These are phyloP conservation scores for Polietes domitor DNA, from an alignment of 2,888 invertebrate species.

Conservation along the genomic window DNA sequence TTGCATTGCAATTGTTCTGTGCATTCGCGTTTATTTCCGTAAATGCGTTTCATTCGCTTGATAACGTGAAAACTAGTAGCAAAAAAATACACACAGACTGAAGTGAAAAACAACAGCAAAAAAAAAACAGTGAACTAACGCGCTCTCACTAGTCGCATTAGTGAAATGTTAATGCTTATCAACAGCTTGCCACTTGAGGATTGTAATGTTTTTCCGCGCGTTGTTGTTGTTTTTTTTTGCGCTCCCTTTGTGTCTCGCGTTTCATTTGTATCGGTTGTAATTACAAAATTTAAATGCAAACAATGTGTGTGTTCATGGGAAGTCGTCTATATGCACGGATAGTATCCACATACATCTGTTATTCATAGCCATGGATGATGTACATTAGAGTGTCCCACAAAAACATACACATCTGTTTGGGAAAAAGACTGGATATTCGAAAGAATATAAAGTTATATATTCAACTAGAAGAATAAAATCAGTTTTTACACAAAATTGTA, in stretches of 20 bases:
- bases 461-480: no score
- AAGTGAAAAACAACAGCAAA: not conserved
- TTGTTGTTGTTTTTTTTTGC: not conserved
- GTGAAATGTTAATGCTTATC: slow-evolving; percentile 51
- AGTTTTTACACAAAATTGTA: no score
- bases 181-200: slow-evolving; percentile 53
- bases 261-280: slow-evolving; percentile 24
- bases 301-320: slow-evolving; percentile 4
- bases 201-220: slow-evolving; percentile 17
- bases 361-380: not conserved
- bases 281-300: slow-evolving; percentile 41
- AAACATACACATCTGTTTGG: not conserved
- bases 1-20: not conserved
- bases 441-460: no score
- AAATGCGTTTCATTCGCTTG: not conserved
- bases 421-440: no score
- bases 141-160: not conserved
- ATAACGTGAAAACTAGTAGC: not conserved
- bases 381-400: not conserved
- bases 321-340: not conserved
- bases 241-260: not conserved
- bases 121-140: not conserved
- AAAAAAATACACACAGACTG: not conserved
- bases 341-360: not conserved
- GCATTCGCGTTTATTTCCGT: not conserved